phyloP scores from a whole-genome alignment of 2,888 invertebrate species.

The Alcis repandata region DNA sequence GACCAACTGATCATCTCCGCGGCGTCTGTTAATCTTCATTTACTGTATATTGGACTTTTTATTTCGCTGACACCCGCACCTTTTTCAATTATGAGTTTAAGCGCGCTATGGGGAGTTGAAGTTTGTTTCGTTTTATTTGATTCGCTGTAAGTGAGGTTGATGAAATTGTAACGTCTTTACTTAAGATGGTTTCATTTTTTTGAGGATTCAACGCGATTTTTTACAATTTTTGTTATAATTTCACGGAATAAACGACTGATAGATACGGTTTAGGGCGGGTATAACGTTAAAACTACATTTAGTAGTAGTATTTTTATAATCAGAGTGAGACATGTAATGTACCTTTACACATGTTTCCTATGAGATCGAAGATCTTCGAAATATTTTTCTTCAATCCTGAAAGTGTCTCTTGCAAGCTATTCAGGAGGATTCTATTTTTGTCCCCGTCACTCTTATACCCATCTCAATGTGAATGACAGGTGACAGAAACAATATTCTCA shows the following conservation, averaged over 20 bases:
- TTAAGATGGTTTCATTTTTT: neutral
- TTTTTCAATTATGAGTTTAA: conserved; percentile 29
- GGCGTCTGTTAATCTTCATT: conserved; percentile 49
- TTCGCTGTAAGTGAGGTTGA: neutral
- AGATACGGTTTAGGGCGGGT: too few species aligned
- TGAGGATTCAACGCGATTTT: neutral
- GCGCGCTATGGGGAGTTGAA: neutral
- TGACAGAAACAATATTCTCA: neutral
- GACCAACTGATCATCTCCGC: conserved; percentile 41
- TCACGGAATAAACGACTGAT: too few species aligned
- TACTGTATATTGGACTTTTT: conserved; percentile 37
- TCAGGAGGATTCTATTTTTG: neutral
- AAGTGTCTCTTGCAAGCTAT: neutral
- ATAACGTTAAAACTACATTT: too few species aligned
- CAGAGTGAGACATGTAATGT: too few species aligned
- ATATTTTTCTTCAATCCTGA: too few species aligned
- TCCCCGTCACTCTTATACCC: neutral
- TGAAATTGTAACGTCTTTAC: neutral
- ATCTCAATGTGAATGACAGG: neutral
- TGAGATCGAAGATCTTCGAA: too few species aligned
- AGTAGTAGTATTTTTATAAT: too few species aligned
- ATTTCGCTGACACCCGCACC: conserved; percentile 21
- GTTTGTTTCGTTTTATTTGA: neutral
- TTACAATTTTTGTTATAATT: neutral
- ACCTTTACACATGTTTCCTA: too few species aligned